Evolutionary conservation across 2,113 vertebrate species (phyloP).

Genomic region (Ciconia maguari): DNA sequence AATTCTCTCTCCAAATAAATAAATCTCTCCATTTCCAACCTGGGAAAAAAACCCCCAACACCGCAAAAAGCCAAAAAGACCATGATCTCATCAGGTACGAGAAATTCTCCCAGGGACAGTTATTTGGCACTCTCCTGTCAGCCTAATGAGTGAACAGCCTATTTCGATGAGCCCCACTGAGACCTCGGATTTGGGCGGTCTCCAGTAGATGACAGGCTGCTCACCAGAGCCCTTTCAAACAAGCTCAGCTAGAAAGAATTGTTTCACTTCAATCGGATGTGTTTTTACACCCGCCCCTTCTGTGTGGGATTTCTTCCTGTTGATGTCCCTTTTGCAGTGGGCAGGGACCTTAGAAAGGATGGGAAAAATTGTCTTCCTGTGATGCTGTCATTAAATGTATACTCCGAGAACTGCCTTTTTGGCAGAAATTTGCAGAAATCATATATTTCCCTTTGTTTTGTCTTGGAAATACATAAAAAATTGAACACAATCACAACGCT

Average conservation of each 20-base stretch:
- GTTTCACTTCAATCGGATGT: neutral
- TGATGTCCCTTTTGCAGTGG: neutral
- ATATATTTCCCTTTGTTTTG: neutral
- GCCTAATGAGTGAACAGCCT: neutral
- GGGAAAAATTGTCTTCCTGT: neutral
- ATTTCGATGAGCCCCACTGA: neutral
- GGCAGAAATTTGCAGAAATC: neutral
- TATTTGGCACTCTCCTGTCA: neutral
- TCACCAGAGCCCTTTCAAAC: neutral
- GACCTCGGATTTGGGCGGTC: neutral
- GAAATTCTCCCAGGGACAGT: neutral
- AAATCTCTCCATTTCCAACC: neutral
- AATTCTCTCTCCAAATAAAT: neutral
- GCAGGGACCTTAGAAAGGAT: neutral
- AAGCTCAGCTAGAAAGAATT: neutral
- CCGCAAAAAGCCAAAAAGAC: accelerated
- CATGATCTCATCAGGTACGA: neutral
- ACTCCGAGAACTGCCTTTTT: neutral
- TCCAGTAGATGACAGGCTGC: neutral
- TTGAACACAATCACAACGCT: neutral
- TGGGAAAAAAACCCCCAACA: neutral
- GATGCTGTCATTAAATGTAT: conserved; percentile 3
- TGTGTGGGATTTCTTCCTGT: conserved; percentile 21
- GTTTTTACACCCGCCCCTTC: neutral
- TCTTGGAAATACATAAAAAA: conserved; percentile 1